These are phyloP conservation scores for Etheostoma perlongum DNA, from an alignment of 2,797 vertebrate genomes.

Conservation along the genomic window DNA sequence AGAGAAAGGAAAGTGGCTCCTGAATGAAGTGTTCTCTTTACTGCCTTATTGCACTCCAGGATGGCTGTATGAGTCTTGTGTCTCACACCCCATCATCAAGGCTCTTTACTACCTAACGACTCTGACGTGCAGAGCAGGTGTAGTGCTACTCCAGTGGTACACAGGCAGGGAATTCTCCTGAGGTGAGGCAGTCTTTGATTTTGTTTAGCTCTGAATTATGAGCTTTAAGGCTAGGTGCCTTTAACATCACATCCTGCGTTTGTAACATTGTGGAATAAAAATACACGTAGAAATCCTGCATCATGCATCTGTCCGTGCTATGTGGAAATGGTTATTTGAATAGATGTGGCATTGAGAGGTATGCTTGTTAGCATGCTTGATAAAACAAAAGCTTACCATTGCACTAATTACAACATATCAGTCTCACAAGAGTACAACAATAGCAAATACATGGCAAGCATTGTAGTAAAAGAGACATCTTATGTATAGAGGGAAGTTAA, in stretches of 20 bases:
- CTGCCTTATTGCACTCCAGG: slow-evolving; percentile 16
- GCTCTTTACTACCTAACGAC: slow-evolving; percentile 33
- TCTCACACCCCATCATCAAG: slow-evolving; percentile 24
- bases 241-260: not conserved
- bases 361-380: slow-evolving; percentile 18
- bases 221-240: not conserved
- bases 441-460: not conserved
- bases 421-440: slow-evolving; percentile 6
- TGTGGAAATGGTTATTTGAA: slow-evolving; percentile 13
- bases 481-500: slow-evolving; percentile 19
- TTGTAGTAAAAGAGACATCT: slow-evolving; percentile 13
- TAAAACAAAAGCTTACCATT: slow-evolving; percentile 21
- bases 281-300: not conserved
- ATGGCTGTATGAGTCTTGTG: slow-evolving; percentile 28
- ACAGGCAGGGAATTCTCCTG: slow-evolving; percentile 19
- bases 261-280: slow-evolving; percentile 9
- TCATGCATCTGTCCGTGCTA: not conserved
- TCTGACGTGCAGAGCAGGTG: slow-evolving; percentile 54
- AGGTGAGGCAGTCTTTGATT: slow-evolving; percentile 17
- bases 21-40: slow-evolving; percentile 11
- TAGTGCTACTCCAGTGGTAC: slow-evolving; percentile 23
- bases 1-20: slow-evolving; percentile 11
- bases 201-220: slow-evolving; percentile 17
- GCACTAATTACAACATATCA: slow-evolving; percentile 2
- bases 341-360: slow-evolving; percentile 7